phyloP scores from a whole-genome alignment of 2,888 invertebrate species.

The Globia sparganii region DNA sequence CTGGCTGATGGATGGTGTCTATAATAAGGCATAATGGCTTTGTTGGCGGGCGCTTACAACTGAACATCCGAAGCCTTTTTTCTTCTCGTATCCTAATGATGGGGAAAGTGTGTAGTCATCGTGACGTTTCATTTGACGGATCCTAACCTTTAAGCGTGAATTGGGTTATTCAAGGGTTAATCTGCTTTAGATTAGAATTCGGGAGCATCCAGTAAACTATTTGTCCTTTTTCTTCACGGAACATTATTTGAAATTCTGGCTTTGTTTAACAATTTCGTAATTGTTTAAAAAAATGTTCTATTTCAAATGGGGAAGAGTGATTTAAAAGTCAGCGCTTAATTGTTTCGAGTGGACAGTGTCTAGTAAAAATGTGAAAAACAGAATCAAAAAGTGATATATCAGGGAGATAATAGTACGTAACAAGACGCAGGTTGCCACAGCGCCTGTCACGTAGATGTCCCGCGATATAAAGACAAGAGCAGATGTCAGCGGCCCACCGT shows the following conservation, averaged over 20 bases:
- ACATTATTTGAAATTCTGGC: conserved; percentile 39
- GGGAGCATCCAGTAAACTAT: conserved; percentile 68
- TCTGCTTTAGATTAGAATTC: conserved; percentile 82
- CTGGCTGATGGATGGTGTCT: conserved; percentile 88
- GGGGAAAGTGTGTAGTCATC: conserved; percentile 85
- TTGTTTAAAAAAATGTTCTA: conserved; percentile 24
- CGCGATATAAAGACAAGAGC: conserved; percentile 83
- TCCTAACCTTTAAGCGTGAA: conserved; percentile 83
- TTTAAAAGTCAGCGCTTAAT: conserved; percentile 46
- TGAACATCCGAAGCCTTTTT: conserved; percentile 85
- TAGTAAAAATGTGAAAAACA: conserved; percentile 40
- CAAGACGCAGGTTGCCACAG: conserved; percentile 67
- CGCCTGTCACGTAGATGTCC: conserved; percentile 80
- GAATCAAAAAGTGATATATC: conserved; percentile 63
- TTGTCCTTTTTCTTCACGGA: conserved; percentile 64
- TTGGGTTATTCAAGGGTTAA: conserved; percentile 82
- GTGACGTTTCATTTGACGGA: conserved; percentile 83
- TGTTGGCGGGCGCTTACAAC: conserved; percentile 87
- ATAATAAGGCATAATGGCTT: conserved; percentile 90
- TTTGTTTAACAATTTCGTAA: conserved; percentile 35
- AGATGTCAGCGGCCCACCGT: conserved; percentile 78
- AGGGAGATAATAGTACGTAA: conserved; percentile 55
- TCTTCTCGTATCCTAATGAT: conserved; percentile 85
- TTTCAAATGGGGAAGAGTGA: conserved; percentile 33
- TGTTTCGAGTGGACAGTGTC: conserved; percentile 33